These are phyloP conservation scores for Mayetiola destructor DNA, from an alignment of 2,888 invertebrate species.

Conservation along the genomic window DNA sequence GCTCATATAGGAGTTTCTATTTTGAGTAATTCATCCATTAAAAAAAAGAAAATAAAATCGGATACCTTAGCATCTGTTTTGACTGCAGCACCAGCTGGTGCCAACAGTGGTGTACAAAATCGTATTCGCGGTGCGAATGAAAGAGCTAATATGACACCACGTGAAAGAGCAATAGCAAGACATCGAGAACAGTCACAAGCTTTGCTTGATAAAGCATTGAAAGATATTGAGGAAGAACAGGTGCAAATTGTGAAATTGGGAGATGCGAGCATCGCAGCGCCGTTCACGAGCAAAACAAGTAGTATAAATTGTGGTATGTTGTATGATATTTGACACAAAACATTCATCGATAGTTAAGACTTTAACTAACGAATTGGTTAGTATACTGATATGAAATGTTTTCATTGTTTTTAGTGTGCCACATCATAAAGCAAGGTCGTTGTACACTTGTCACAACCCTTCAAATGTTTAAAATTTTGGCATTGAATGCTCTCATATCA, in stretches of 20 bases:
- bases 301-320: constrained; percentile 86
- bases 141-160: constrained; percentile 24
- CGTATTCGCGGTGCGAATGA: constrained; percentile 20
- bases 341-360: neutral
- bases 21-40: constrained; percentile 64
- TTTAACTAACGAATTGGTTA: neutral
- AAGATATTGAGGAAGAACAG: constrained; percentile 78
- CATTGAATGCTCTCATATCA: constrained; percentile 89
- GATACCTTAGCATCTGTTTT: constrained; percentile 18
- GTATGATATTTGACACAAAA: constrained; percentile 2
- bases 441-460: constrained; percentile 97
- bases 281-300: constrained; percentile 93
- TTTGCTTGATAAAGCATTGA: constrained; percentile 42
- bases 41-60: constrained; percentile 24
- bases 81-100: constrained; percentile 8
- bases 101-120: constrained; percentile 14
- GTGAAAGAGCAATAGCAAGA: constrained; percentile 28
- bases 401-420: constrained; percentile 80
- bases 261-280: constrained; percentile 97
- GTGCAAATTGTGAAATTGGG: constrained; percentile 86
- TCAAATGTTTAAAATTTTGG: constrained; percentile 99
- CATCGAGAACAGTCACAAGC: constrained; percentile 31
- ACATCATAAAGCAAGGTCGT: constrained; percentile 97
- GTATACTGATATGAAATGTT: no score
- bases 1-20: constrained; percentile 94